Evolutionary conservation across 2,797 vertebrate genomes (phyloP).

Genomic region (Eospalax fontanierii): DNA sequence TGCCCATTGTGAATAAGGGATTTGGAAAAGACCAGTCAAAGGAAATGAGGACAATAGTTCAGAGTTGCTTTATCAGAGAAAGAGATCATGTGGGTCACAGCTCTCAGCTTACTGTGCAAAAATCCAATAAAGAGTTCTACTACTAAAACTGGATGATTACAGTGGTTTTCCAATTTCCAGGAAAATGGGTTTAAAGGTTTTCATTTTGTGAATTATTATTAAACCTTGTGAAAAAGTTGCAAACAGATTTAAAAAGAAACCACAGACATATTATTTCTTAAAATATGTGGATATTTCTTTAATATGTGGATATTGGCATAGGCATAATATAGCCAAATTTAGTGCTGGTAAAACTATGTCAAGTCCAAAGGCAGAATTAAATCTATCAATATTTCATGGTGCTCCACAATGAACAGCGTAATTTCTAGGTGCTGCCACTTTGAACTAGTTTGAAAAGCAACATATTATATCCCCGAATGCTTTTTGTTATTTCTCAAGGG

Average conservation of each 20-base stretch:
- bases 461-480: constrained; percentile 65
- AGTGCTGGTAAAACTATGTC: constrained; percentile 66
- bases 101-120: constrained; percentile 51
- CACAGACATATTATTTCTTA: constrained; percentile 59
- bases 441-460: constrained; percentile 76
- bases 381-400: constrained; percentile 70
- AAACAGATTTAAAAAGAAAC: constrained; percentile 70
- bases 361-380: constrained; percentile 70
- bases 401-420: constrained; percentile 62
- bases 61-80: constrained; percentile 50
- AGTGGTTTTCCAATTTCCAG: constrained; percentile 70
- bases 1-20: constrained; percentile 36
- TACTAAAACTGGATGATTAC: constrained; percentile 66
- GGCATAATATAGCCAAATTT: constrained; percentile 56
- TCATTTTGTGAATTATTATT: constrained; percentile 72
- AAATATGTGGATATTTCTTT: constrained; percentile 61
- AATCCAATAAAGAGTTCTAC: constrained; percentile 59
- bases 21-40: constrained; percentile 58
- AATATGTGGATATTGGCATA: constrained; percentile 54
- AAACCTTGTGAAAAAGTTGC: constrained; percentile 70
- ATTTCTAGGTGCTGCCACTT: constrained; percentile 72
- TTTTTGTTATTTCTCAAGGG: constrained; percentile 73
- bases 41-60: constrained; percentile 57
- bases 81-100: constrained; percentile 44
- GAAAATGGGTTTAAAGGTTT: constrained; percentile 74